These are phyloP conservation scores for Coptodon bakossiorum DNA, from an alignment of 2,113 vertebrate species.

Conservation along the genomic window DNA sequence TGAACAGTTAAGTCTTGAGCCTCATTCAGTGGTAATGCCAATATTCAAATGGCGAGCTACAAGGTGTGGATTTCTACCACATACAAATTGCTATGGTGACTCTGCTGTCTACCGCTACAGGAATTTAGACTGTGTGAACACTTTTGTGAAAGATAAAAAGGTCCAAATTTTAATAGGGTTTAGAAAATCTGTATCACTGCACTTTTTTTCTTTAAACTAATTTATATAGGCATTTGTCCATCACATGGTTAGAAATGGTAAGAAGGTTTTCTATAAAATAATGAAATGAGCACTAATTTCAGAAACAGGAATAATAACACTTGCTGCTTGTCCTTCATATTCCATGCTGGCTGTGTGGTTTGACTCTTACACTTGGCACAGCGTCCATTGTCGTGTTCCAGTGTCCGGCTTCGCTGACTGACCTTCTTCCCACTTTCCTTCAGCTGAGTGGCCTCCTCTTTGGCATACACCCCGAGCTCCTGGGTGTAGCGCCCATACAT, in stretches of 20 bases:
- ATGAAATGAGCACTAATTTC: rapidly evolving
- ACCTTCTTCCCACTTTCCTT: constrained; percentile 71
- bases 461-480: constrained; percentile 90
- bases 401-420: constrained; percentile 31
- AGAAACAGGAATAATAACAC: background rate
- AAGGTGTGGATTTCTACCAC: rapidly evolving
- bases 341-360: background rate
- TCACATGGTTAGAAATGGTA: background rate
- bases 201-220: background rate
- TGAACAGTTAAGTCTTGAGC: background rate
- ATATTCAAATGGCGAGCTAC: background rate
- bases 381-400: constrained; percentile 85
- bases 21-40: background rate
- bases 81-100: background rate
- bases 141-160: background rate
- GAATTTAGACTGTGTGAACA: background rate
- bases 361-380: constrained; percentile 83
- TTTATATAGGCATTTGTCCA: background rate
- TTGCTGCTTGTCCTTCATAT: background rate
- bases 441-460: constrained; percentile 90
- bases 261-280: background rate
- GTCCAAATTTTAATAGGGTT: rapidly evolving
- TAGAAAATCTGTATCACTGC: background rate
- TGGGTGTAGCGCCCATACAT: constrained; percentile 97
- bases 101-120: background rate